Base-by-base conservation (phyloP, 2,797 vertebrate species). In the Gambusia yucatana region DNA sequence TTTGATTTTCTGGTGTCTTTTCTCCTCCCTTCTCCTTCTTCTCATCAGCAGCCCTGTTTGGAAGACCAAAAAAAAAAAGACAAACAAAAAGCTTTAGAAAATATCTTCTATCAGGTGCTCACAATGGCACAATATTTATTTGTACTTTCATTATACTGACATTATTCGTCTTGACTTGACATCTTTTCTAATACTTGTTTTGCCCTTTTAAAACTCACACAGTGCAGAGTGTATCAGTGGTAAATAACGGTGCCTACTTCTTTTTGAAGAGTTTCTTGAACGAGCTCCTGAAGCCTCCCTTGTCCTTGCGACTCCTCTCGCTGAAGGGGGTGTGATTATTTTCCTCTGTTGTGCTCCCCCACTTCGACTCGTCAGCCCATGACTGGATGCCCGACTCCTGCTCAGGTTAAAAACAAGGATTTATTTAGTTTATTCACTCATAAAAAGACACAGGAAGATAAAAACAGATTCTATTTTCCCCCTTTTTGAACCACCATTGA, bases 201-300 rank as follows among this genome's bases (percentile, higher is more conserved):
- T 73, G 47, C 9, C 11, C 50, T 36, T 75, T 61, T 22, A 47
- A 44, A 30, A 16, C 43, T 28, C 67, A 16, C 39, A 5, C 9
- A 25, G 36, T 13, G 11, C 41, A 44, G 41, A 70, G 25, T 44
- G 6, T 4, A 17, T 44, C 13, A 0, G 43, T 43, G 65, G 20
- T 46, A 71, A 44, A 71, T 28, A 16, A 16, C 6, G 30, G 9
- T 57, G 80, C 95, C 97, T 94, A 99, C 98, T 98, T 99, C 94
- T 99, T 99, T 95, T 98, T 99, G 96, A 99, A 99, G 90, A 99
- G 97, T 88, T 98, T 99, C 95, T 97, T 98, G 94, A 99, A 99
- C 50, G 98, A 99, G 95, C 96, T 99, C 81, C 98, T 96, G 91
- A 99, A 98, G 77, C 98, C 97, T 94, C 98, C 98, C 94, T 97